These are phyloP conservation scores for Archivesica marissinica DNA, from an alignment of 1,140 invertebrate species.

Conservation along the genomic window DNA sequence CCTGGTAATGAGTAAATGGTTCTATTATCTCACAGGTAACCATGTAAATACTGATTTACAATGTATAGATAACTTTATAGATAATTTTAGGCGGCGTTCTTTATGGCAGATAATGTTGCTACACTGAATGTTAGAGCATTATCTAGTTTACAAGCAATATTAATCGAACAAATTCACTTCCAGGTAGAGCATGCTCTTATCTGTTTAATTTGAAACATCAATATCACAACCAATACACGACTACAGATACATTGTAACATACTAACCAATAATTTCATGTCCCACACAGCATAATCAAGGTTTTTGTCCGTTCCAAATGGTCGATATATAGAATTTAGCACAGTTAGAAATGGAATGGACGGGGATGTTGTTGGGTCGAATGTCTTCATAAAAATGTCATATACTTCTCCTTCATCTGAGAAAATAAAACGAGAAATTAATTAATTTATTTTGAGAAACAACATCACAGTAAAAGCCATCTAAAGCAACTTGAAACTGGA, in stretches of 20 bases:
- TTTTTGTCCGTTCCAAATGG: not conserved
- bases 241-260: not conserved
- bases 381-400: constrained; percentile 36
- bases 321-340: not conserved
- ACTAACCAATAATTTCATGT: constrained; percentile 40
- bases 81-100: too few relatives aligned
- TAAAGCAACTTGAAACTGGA: not conserved
- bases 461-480: not conserved
- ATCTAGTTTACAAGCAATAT: not conserved
- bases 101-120: too few relatives aligned
- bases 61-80: too few relatives aligned
- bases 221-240: not conserved
- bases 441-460: not conserved
- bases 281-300: not conserved
- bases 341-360: not conserved
- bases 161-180: not conserved
- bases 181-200: not conserved
- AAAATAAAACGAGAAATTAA: not conserved
- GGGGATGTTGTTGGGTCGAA: not conserved
- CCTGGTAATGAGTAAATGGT: not conserved
- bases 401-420: constrained; percentile 26
- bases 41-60: too few relatives aligned
- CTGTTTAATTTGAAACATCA: not conserved
- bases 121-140: too few relatives aligned
- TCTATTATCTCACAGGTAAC: too few relatives aligned